Base-by-base conservation (phyloP, 2,113 vertebrate genomes). In the Ageneiosus marmoratus region DNA sequence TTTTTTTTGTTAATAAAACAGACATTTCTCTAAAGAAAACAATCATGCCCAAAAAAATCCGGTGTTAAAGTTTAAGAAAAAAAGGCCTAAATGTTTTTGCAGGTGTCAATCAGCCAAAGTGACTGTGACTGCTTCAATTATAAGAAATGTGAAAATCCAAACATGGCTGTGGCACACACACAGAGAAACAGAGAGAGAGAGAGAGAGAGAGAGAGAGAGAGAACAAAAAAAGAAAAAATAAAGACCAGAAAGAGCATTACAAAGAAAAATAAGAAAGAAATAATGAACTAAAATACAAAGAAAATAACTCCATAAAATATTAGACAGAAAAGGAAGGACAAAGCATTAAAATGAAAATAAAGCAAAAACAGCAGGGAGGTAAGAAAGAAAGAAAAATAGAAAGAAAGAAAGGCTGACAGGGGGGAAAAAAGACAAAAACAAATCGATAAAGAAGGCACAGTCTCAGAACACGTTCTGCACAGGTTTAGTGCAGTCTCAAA, bases 101-200 rank as follows among this genome's bases (percentile, higher is more conserved):
- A 92, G 89, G 89, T 88, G 91, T 91, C 91, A 91, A 91, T 93
- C 91, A 92, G 48, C 51, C 78, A 88, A 91, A 93, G 90, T 91
- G 90, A 90, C 89, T 86, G 83, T 87, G 93, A 92, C 89, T 84
- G 89, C 87, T 89, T 84, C 89, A 89, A 92, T 93, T 92, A 91
- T 53, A 60, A 70, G 83, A 84, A 91, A 82, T 75, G 72, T 83
- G 77, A 85, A 89, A 89, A 89, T 87, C 80, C 87, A 92, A 93
- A 92, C 86, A 89, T 80, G 79, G 70, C 29, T 44, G 75, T 55
- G 27, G 85, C 60, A 70, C 34, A 27, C 48, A 37, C 48, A 12
- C 63, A 82, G 48, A 77, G 12, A 32, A 79, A n/a, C 27, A 46
- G 3, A 34, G 34, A 51, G 10, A 73, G 29, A 32, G 27, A 41